Evolutionary conservation across 2,888 invertebrate species (phyloP).

Genomic region (Melangyna quadrimaculata): DNA sequence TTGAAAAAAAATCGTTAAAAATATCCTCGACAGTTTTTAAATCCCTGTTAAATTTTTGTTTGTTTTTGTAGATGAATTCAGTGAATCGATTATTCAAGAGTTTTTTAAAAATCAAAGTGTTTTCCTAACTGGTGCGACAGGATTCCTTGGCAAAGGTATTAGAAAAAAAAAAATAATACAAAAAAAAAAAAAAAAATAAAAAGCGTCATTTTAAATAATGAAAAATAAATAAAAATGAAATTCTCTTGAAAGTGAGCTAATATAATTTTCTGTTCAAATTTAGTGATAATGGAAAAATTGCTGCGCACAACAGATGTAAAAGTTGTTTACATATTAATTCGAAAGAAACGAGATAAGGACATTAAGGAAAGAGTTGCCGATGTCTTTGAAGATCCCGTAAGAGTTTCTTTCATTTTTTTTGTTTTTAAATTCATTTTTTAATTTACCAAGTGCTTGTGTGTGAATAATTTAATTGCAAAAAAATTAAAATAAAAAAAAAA

Average conservation of each 20-base stretch:
- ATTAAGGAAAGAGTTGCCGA: conserved; percentile 85
- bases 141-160: conserved; percentile 81
- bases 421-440: conserved; percentile 40
- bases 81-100: conserved; percentile 80
- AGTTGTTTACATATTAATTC: conserved; percentile 83
- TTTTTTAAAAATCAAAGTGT: conserved; percentile 84
- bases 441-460: neutral
- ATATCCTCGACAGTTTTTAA: neutral
- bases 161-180: neutral
- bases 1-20: neutral
- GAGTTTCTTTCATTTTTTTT: conserved; percentile 43
- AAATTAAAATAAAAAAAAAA: conserved; percentile 18
- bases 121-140: conserved; percentile 85
- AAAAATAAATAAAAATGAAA: neutral
- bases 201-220: neutral
- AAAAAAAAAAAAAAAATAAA: neutral
- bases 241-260: conserved; percentile 7
- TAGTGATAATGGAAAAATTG: conserved; percentile 84
- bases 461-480: neutral
- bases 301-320: conserved; percentile 83
- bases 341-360: conserved; percentile 85
- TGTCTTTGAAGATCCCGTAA: conserved; percentile 86
- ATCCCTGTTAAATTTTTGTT: neutral
- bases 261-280: conserved; percentile 29
- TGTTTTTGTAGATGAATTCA: conserved; percentile 51